These are phyloP conservation scores for Odobenus rosmarus DNA, from an alignment of 2,113 vertebrate genomes.

Conservation along the genomic window DNA sequence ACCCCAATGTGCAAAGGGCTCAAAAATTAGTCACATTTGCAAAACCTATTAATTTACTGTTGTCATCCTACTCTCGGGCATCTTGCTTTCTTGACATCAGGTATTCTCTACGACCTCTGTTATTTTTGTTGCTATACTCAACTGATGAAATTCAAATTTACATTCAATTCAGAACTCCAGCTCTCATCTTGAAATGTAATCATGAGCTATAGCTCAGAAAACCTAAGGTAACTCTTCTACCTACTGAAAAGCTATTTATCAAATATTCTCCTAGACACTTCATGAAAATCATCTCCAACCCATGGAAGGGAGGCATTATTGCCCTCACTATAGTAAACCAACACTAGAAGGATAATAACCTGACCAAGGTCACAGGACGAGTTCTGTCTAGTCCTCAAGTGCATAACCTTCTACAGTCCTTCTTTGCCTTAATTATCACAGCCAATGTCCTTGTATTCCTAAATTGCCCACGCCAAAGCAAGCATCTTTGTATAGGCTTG, in stretches of 20 bases:
- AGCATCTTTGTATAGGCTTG: background rate
- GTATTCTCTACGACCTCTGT: background rate
- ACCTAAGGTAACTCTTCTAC: background rate
- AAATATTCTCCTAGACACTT: background rate
- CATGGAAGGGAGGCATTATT: background rate
- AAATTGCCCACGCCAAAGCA: background rate
- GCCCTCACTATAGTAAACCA: background rate
- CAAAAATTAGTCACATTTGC: background rate
- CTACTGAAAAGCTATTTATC: background rate
- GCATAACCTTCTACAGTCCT: background rate
- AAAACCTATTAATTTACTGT: background rate
- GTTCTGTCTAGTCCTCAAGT: background rate
- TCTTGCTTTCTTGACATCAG: background rate
- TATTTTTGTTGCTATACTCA: background rate
- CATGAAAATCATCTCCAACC: background rate
- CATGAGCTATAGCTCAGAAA: background rate
- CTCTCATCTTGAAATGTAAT: constrained; percentile 42
- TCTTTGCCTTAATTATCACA: background rate
- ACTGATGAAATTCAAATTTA: constrained; percentile 2
- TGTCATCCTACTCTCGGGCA: background rate
- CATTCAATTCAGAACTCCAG: background rate
- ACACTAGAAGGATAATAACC: background rate
- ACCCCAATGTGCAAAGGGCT: background rate
- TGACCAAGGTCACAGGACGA: background rate
- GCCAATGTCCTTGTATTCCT: background rate